Evolutionary conservation across 2,888 invertebrate genomes (phyloP).

Genomic region (Diarsia dahlii): DNA sequence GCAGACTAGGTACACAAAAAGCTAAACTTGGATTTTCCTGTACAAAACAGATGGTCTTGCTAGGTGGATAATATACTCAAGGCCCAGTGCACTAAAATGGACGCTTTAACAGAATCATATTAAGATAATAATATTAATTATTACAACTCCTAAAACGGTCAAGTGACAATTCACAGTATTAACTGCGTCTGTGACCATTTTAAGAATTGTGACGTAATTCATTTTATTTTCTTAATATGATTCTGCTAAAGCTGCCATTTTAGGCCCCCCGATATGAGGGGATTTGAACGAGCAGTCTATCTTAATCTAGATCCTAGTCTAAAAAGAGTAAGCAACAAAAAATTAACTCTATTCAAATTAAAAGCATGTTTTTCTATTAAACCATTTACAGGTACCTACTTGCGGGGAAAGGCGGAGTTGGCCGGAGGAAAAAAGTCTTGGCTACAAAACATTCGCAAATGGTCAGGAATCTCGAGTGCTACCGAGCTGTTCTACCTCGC

Average conservation of each 20-base stretch:
- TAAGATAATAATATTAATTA: no score
- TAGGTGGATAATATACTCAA: neutral
- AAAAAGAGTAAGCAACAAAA: neutral
- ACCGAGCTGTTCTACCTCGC: neutral
- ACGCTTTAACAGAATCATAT: no score
- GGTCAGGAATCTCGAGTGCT: neutral
- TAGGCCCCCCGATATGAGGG: neutral
- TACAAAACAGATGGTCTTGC: neutral
- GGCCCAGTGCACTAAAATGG: neutral
- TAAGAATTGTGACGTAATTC: no score
- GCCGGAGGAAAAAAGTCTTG: neutral
- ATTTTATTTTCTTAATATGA: no score
- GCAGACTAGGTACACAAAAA: constrained; percentile 12
- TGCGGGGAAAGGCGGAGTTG: neutral
- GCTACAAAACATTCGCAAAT: neutral
- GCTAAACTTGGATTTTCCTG: neutral
- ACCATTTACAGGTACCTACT: neutral
- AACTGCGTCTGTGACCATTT: no score
- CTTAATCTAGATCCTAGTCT: neutral
- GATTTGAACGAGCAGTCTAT: neutral
- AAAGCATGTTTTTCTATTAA: neutral
- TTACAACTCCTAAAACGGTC: no score
- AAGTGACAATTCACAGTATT: no score
- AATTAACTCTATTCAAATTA: neutral
- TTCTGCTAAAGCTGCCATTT: no score